Conservation (phyloP, 1,140 invertebrate genomes). For the Phocides pigmalion region DNA sequence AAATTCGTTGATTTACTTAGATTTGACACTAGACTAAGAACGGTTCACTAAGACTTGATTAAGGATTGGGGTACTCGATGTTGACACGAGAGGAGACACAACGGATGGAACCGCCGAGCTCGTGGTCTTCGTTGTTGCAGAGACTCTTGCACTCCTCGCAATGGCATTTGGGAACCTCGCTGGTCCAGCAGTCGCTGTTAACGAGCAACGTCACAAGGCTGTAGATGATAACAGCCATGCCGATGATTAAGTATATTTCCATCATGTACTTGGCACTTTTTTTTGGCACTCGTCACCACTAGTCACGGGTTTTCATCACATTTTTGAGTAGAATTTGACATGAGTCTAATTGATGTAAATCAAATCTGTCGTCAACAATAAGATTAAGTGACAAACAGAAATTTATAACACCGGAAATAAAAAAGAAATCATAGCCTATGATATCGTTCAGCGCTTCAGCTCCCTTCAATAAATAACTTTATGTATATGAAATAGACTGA, state of each 20-base stretch:
- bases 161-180: slow-evolving; percentile 57
- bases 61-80: slow-evolving; percentile 40
- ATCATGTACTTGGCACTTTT: slow-evolving; percentile 48
- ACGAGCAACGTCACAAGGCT: slow-evolving; percentile 56
- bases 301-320: neutral
- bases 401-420: too few relatives aligned
- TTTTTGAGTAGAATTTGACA: slow-evolving; percentile 3
- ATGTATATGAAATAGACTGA: too few relatives aligned
- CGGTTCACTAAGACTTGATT: neutral
- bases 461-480: too few relatives aligned
- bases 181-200: slow-evolving; percentile 67
- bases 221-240: slow-evolving; percentile 71
- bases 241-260: slow-evolving; percentile 75
- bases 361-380: too few relatives aligned
- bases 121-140: slow-evolving; percentile 38
- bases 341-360: neutral
- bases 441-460: too few relatives aligned
- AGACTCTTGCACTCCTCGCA: slow-evolving; percentile 69
- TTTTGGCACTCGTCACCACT: slow-evolving; percentile 36
- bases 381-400: too few relatives aligned
- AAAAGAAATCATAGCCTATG: too few relatives aligned
- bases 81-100: slow-evolving; percentile 68
- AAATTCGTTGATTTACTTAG: neutral
- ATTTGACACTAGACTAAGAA: slow-evolving; percentile 15
- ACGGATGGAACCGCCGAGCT: slow-evolving; percentile 47